These are phyloP conservation scores for Danio jaintianensis DNA, from an alignment of 2,797 vertebrate genomes.

Conservation along the genomic window DNA sequence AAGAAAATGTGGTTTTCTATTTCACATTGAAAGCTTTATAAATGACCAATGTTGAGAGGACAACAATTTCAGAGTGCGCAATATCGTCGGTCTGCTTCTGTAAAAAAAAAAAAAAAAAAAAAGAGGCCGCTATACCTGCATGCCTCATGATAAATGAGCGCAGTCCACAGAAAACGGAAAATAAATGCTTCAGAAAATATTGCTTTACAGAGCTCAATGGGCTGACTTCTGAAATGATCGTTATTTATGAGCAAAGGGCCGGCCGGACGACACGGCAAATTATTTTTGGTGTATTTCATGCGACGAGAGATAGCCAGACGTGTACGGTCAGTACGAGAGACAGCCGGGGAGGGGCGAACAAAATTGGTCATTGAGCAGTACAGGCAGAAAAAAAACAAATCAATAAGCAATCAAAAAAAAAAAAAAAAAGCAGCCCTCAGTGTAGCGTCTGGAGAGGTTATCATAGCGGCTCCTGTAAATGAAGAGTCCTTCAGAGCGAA, in stretches of 20 bases:
- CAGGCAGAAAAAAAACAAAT: conserved; percentile 73
- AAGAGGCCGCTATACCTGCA: neutral
- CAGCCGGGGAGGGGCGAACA: conserved; percentile 50
- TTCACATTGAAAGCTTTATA: conserved; percentile 26
- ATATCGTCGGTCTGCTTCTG: neutral
- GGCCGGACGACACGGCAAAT: conserved; percentile 68
- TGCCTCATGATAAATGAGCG: conserved; percentile 72
- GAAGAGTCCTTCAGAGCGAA: conserved; percentile 30
- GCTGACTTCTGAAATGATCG: conserved; percentile 64
- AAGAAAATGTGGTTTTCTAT: conserved; percentile 12
- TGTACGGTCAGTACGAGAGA: conserved; percentile 14
- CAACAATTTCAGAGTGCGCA: conserved; percentile 11
- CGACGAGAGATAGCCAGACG: conserved; percentile 65
- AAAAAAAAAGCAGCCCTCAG: conserved; percentile 58
- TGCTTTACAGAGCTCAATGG: conserved; percentile 70
- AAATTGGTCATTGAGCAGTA: conserved; percentile 62
- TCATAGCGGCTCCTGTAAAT: conserved; percentile 45
- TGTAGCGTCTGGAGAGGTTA: conserved; percentile 47
- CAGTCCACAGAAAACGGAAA: conserved; percentile 63
- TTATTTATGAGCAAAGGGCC: conserved; percentile 68
- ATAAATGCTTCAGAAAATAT: conserved; percentile 73
- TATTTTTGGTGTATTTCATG: conserved; percentile 76
- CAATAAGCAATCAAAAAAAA: conserved; percentile 82
- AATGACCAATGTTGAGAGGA: conserved; percentile 11
- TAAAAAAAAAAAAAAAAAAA: neutral